Base-by-base conservation (phyloP, 2,888 invertebrate species). In the Torymus tubicola region DNA sequence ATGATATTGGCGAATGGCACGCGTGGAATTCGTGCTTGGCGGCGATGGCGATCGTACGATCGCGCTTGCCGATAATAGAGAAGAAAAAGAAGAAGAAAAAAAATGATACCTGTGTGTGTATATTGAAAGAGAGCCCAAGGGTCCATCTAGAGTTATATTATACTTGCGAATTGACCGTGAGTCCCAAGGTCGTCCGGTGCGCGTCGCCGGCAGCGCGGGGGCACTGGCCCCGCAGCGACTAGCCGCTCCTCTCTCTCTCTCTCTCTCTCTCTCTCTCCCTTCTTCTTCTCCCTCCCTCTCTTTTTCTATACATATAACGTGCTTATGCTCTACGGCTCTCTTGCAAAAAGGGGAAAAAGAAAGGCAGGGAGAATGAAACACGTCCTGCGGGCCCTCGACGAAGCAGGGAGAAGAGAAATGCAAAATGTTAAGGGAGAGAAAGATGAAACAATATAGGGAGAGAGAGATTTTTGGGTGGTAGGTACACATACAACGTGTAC, bases 151-250 rank as follows among this genome's bases (percentile, higher is more conserved):
- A 55, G 60, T 24, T n/a, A n/a, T n/a, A n/a, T n/a, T n/a, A n/a
- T 31, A 31, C 68, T 75, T 77, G 73, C 77, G 68, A 71, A 69
- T 79, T 75, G 71, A 61, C 81, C 82, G 31, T 76, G 82, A 82
- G 79, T 52, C 76, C 87, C 89, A 89, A 90, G 90, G 90, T 90
- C 89, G 88, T 88, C 90, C 87, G 83, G 90, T 90, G 84, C 84
- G 84, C 86, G 86, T 87, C 87, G 87, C 87, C 55, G 85, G 84
- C 86, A 87, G 86, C 84, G 86, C 84, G 85, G 85, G 86, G 89
- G 86, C 89, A 89, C 87, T 90, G 89, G 89, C 89, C 89, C 87
- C 85, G 3, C 31, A 31, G 31, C 31, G 31, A 31, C 80, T 61
- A 61, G 21, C 60, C 50, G 69, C 70, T 81, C 84, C 84, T 84